Evolutionary conservation across 2,113 vertebrate genomes (phyloP).

Genomic region (Struthidea cinerea): DNA sequence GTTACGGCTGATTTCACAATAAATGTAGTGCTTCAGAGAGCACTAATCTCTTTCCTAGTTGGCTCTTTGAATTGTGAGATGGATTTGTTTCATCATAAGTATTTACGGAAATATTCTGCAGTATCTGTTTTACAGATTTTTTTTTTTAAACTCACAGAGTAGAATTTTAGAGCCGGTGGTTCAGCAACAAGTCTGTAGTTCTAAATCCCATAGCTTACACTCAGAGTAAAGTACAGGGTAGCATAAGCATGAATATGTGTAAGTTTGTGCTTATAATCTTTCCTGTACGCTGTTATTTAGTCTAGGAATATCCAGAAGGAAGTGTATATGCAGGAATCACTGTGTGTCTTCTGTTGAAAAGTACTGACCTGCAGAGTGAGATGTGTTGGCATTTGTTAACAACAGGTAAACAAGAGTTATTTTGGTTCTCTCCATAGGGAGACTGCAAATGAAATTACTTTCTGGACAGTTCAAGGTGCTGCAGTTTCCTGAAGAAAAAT

Average conservation of each 20-base stretch:
- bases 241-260: neutral
- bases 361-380: neutral
- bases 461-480: neutral
- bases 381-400: neutral
- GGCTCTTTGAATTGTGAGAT: neutral
- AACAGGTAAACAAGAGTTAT: neutral
- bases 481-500: conserved; percentile 15
- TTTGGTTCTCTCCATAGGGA: neutral
- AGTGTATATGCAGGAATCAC: neutral
- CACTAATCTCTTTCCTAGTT: neutral
- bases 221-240: neutral
- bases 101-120: neutral
- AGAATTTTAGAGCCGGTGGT: neutral
- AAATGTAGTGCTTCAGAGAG: neutral
- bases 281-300: neutral
- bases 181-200: neutral
- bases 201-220: neutral
- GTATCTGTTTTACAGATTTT: neutral
- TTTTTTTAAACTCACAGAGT: neutral
- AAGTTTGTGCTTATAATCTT: neutral
- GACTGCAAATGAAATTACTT: neutral
- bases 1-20: neutral
- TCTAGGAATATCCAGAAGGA: neutral
- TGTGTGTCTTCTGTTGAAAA: neutral
- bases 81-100: neutral